These are phyloP conservation scores for Hymenochirus boettgeri DNA, from an alignment of 2,113 vertebrate genomes.

Conservation along the genomic window DNA sequence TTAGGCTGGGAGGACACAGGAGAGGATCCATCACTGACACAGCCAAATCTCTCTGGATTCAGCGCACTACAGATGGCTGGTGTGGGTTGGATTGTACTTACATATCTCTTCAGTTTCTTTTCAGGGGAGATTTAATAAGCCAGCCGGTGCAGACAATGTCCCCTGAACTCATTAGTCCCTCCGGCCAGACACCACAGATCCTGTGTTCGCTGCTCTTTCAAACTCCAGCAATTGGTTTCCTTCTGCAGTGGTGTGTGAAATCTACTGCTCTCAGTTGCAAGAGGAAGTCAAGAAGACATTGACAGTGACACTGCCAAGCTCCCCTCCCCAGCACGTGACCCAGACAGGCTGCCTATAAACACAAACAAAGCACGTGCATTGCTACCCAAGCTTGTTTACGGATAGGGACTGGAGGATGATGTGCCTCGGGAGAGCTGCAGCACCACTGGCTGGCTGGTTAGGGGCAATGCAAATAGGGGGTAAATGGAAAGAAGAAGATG, in stretches of 20 bases:
- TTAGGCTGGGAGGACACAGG: too few relatives aligned
- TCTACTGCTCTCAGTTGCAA: constrained; percentile 58
- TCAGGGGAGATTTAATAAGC: constrained; percentile 98
- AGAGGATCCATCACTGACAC: too few relatives aligned
- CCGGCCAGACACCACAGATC: constrained; percentile 45
- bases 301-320: constrained; percentile 60
- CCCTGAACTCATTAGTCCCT: constrained; percentile 82
- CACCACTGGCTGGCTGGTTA: too few relatives aligned
- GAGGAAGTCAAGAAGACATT: constrained; percentile 81
- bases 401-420: background rate
- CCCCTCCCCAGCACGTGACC: constrained; percentile 57
- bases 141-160: constrained; percentile 93
- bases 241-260: constrained; percentile 47
- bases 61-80: constrained; percentile 7
- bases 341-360: constrained; percentile 48
- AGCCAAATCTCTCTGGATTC: background rate
- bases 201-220: constrained; percentile 45
- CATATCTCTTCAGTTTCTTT: constrained; percentile 96
- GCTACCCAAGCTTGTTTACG: constrained; percentile 10
- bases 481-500: constrained; percentile 14
- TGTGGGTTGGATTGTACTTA: constrained; percentile 69
- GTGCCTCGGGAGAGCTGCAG: too few relatives aligned
- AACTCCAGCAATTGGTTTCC: constrained; percentile 60
- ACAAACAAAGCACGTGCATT: constrained; percentile 42
- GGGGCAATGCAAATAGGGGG: background rate